Evolutionary conservation across 2,797 vertebrate species (phyloP).

Genomic region (Argya squamiceps): DNA sequence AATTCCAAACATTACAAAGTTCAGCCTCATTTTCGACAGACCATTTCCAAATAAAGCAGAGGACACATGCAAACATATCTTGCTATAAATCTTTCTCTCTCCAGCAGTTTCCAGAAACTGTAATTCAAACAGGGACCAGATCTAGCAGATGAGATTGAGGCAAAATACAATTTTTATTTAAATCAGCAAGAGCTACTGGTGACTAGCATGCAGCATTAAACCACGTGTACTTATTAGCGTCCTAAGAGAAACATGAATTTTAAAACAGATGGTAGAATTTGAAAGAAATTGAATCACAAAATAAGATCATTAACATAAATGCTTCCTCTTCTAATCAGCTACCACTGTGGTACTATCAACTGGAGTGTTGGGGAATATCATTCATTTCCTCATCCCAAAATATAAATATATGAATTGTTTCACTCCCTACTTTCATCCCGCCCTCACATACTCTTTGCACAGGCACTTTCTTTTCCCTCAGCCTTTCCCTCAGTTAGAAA

Average conservation of each 20-base stretch:
- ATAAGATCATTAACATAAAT: slow-evolving; percentile 46
- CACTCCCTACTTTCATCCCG: fast-evolving
- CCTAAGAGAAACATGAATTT: slow-evolving; percentile 30
- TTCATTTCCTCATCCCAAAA: slow-evolving; percentile 28
- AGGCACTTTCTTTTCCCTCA: background rate
- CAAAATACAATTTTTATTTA: slow-evolving; percentile 32
- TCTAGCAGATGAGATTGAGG: background rate
- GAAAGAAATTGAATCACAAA: slow-evolving; percentile 60
- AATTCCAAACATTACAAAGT: background rate
- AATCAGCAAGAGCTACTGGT: background rate
- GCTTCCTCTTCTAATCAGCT: slow-evolving; percentile 60
- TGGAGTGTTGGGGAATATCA: background rate
- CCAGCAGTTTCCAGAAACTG: background rate
- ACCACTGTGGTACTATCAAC: slow-evolving; percentile 25
- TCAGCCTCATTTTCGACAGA: background rate
- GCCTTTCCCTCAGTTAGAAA: background rate
- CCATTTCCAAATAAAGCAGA: background rate
- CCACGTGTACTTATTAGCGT: background rate
- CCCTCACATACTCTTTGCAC: fast-evolving
- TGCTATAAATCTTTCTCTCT: background rate
- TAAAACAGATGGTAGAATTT: slow-evolving; percentile 55
- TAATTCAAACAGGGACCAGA: background rate
- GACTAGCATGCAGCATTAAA: background rate
- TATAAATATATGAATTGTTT: background rate
- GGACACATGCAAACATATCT: background rate